Evolutionary conservation across 1,140 invertebrate species (phyloP).

Genomic region (Danaus melanippus): DNA sequence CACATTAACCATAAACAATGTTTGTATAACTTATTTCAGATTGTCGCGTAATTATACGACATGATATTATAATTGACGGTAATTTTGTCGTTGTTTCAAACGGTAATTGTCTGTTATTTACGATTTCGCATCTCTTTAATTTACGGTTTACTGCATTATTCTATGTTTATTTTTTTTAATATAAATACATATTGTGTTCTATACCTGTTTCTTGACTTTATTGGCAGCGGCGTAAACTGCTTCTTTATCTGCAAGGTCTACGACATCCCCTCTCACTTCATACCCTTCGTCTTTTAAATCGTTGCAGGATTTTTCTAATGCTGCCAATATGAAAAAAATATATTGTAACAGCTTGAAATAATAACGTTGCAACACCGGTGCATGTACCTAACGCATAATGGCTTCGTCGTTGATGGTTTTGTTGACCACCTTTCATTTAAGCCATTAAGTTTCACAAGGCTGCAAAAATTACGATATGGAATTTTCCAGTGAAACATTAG

Average conservation of each 20-base stretch:
- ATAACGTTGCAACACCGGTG: too few species aligned
- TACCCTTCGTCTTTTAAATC: constrained; percentile 79
- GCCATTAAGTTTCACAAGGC: not conserved
- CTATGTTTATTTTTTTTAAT: not conserved
- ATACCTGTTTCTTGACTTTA: constrained; percentile 81
- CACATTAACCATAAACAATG: too few species aligned
- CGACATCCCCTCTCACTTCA: constrained; percentile 80
- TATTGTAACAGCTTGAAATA: not conserved
- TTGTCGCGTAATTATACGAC: too few species aligned
- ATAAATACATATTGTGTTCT: not conserved
- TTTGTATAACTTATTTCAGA: not conserved
- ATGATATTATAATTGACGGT: too few species aligned
- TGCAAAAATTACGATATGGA: too few species aligned
- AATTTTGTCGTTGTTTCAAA: too few species aligned
- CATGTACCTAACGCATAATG: too few species aligned
- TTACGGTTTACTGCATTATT: too few species aligned
- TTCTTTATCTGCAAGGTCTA: constrained; percentile 86
- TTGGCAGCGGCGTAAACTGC: constrained; percentile 88
- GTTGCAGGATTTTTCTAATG: constrained; percentile 82
- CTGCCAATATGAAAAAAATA: constrained; percentile 54
- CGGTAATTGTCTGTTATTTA: too few species aligned
- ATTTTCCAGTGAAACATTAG: not conserved
- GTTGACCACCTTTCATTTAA: constrained; percentile 2
- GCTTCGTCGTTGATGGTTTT: too few species aligned
- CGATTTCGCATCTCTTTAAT: too few species aligned